Evolutionary conservation across 2,113 vertebrate genomes (phyloP), one percentile per base, ranked within the genome.

Genomic region (Hippoglossus stenolepis): DNA sequence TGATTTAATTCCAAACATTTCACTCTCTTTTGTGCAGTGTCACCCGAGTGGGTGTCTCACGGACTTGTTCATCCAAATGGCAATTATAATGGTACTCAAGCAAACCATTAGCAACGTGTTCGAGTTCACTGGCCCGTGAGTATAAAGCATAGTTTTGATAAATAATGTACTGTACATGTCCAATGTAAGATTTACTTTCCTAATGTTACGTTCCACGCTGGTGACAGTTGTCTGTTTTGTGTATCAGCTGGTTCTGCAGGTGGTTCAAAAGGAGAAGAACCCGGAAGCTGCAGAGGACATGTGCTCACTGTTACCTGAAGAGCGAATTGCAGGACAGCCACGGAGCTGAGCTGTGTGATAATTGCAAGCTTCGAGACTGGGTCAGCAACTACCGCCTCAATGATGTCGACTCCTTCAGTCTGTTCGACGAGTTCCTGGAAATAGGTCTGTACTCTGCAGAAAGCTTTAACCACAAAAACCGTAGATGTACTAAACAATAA

Each of bases 21-120:
- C 58, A 54, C 13, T 66, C 15, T 56, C 24, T 43, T 47, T 20
- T 28, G 0, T 74, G 4, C 84, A 99, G 98, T 99, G 98, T 82
- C 98, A 99, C 56, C 96, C 97, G 62, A 99, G 97, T 0, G 97
- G 97, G 82, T 99, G 98, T 87, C 96, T 99, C 85, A 97, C 96
- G 0, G 98, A 99, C 90, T 95, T 99, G 80, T 99, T 98, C 87
- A 95, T 98, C 89, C 98, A 99, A 92, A 97, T 99, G 98, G 95
- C 94, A 15, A 87, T 96, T 65, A 97, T 99, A 84, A 97, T 98
- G 96, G 2, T 94, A 0, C 94, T 99, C 31, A 99, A 99, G 79
- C 97, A 99, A 90, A 97, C 95, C 9, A 92, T 99, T 83, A 98
- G 92, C 91, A 98, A 96, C 71, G 89, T 96, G 5, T 26, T 95